Evolutionary conservation across 2,113 vertebrate species (phyloP).

Genomic region (Oncorhynchus tshawytscha): DNA sequence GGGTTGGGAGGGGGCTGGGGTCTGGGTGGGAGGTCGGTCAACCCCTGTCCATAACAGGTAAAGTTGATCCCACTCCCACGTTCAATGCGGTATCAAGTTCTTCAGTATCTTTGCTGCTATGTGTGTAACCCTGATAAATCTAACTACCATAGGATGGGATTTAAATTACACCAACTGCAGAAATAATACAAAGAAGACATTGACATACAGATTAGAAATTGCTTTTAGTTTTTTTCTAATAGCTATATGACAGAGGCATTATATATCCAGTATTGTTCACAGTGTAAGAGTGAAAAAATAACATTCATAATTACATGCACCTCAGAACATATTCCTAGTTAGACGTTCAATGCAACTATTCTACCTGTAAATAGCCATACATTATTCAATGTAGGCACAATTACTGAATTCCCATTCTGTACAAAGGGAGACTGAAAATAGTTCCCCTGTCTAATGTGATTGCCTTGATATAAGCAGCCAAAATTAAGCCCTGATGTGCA

Average conservation of each 20-base stretch:
- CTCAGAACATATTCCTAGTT: background rate
- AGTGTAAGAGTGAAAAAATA: too few relatives aligned
- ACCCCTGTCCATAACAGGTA: conserved; percentile 56
- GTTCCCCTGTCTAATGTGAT: too few relatives aligned
- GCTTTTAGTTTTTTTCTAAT: conserved; percentile 38
- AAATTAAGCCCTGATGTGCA: too few relatives aligned
- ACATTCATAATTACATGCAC: too few relatives aligned
- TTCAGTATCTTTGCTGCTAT: conserved; percentile 39
- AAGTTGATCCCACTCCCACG: conserved; percentile 50
- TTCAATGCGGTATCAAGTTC: conserved; percentile 56
- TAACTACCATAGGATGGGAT: conserved; percentile 32
- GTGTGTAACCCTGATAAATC: conserved; percentile 50
- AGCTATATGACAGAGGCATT: conserved; percentile 24
- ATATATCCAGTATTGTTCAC: background rate
- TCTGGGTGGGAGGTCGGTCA: conserved; percentile 31
- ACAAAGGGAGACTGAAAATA: too few relatives aligned
- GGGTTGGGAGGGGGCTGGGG: too few relatives aligned
- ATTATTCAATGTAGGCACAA: too few relatives aligned
- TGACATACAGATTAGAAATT: conserved; percentile 48
- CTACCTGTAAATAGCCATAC: too few relatives aligned
- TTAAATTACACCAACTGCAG: conserved; percentile 55
- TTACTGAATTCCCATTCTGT: too few relatives aligned
- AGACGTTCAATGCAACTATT: too few relatives aligned
- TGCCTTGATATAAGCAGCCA: too few relatives aligned
- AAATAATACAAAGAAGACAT: conserved; percentile 39